phyloP scores from a whole-genome alignment of 2,888 invertebrate species.

The Ectobius pallidus region DNA sequence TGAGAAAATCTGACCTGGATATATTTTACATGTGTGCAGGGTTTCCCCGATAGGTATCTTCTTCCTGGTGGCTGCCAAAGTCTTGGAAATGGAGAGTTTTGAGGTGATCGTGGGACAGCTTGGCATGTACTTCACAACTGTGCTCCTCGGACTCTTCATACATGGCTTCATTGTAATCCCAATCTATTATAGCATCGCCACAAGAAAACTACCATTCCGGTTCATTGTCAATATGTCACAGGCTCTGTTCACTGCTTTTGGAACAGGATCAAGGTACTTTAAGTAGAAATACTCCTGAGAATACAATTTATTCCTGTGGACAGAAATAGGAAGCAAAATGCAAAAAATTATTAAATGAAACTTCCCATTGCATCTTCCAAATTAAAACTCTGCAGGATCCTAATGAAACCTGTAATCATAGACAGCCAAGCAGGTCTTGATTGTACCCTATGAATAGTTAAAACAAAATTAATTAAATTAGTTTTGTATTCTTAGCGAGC shows the following conservation, averaged over 20 bases:
- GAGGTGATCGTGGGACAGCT: slow-evolving; percentile 82
- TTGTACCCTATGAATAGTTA: too few relatives aligned
- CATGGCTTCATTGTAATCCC: slow-evolving; percentile 94
- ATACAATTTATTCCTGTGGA: too few relatives aligned
- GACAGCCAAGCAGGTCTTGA: too few relatives aligned
- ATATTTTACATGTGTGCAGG: too few relatives aligned
- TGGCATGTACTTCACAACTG: slow-evolving; percentile 93
- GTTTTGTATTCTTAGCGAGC: too few relatives aligned
- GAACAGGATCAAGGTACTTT: slow-evolving; percentile 90
- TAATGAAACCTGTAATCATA: too few relatives aligned
- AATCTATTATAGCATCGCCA: slow-evolving; percentile 80
- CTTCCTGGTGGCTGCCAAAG: slow-evolving; percentile 88
- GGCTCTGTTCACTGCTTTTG: slow-evolving; percentile 94
- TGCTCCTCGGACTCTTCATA: slow-evolving; percentile 85
- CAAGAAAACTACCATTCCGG: slow-evolving; percentile 81
- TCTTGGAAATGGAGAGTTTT: slow-evolving; percentile 88
- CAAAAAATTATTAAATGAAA: too few relatives aligned
- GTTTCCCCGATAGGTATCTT: slow-evolving; percentile 88
- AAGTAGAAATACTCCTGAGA: not conserved
- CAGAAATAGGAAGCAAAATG: too few relatives aligned
- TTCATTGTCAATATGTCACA: slow-evolving; percentile 85
- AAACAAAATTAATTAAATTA: too few relatives aligned
- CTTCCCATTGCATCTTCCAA: too few relatives aligned
- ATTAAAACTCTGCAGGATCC: too few relatives aligned
- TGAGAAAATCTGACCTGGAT: too few relatives aligned